Percentiles rank a stretch among this genome's conserved stretches.
Evolutionary conservation across 2,888 invertebrate species (phyloP).

Genomic region (Eudemis profundana): DNA sequence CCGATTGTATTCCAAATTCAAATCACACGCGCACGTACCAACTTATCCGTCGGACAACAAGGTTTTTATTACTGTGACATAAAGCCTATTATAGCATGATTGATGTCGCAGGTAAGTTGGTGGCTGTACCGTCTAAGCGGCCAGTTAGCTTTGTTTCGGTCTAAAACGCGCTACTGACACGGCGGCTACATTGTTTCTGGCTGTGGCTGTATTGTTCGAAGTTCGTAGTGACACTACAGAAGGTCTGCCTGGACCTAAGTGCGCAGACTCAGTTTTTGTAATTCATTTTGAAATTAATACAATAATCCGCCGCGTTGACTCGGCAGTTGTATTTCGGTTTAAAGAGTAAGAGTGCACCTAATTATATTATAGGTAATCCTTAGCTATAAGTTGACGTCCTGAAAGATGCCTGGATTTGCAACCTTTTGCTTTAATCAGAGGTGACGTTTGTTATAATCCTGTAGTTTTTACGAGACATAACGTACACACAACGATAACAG

Average conservation of each 20-base stretch:
- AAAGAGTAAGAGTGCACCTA: too few relatives aligned
- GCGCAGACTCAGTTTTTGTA: slow-evolving; percentile 13
- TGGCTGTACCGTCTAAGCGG: slow-evolving; percentile 26
- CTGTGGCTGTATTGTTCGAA: slow-evolving; percentile 43
- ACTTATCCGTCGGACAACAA: slow-evolving; percentile 15
- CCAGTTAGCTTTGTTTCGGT: slow-evolving; percentile 53
- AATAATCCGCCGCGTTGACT: too few relatives aligned
- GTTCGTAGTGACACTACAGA: slow-evolving; percentile 15
- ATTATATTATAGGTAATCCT: too few relatives aligned
- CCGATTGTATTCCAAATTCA: slow-evolving; percentile 35
- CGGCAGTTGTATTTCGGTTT: too few relatives aligned
- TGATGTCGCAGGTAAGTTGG: slow-evolving; percentile 12
- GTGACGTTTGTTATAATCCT: too few relatives aligned
- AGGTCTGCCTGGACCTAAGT: slow-evolving; percentile 11
- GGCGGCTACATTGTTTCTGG: slow-evolving; percentile 52
- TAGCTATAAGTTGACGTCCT: too few relatives aligned
- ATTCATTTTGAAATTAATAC: not conserved
- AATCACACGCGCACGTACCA: slow-evolving; percentile 23
- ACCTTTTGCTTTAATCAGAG: too few relatives aligned
- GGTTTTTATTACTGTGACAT: not conserved
- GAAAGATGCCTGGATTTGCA: too few relatives aligned
- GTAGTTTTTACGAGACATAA: too few relatives aligned
- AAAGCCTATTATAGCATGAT: slow-evolving; percentile 1
- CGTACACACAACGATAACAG: too few relatives aligned
- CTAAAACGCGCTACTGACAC: slow-evolving; percentile 61